Evolutionary conservation across 2,888 invertebrate genomes (phyloP).

Genomic region (Acleris laterana): DNA sequence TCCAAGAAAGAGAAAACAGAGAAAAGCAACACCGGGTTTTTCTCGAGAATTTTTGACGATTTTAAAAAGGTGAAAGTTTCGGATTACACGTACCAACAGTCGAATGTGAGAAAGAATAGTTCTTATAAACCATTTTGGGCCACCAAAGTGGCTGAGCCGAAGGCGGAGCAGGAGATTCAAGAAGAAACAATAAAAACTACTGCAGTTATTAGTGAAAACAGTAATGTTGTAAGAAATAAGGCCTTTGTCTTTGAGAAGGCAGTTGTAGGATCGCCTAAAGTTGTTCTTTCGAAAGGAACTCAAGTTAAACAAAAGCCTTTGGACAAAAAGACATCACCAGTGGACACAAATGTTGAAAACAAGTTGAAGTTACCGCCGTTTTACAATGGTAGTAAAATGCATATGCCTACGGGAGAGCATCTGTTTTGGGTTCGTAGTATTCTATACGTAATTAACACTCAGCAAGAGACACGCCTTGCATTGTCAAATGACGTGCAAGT

Average conservation of each 20-base stretch:
- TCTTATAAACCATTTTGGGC: constrained; percentile 69
- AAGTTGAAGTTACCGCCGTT: constrained; percentile 55
- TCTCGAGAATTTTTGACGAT: constrained; percentile 63
- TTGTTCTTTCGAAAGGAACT: constrained; percentile 43
- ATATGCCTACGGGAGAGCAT: constrained; percentile 71
- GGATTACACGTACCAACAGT: constrained; percentile 65
- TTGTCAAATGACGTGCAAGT: no score
- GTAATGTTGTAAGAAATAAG: constrained; percentile 49
- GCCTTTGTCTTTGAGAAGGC: constrained; percentile 51
- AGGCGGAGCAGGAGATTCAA: constrained; percentile 37
- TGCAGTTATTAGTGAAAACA: constrained; percentile 44
- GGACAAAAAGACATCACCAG: constrained; percentile 49
- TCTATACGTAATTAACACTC: background rate
- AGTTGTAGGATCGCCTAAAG: constrained; percentile 51
- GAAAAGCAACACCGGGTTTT: constrained; percentile 51
- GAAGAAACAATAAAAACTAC: constrained; percentile 42
- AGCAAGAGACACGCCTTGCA: no score
- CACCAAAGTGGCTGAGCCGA: constrained; percentile 55
- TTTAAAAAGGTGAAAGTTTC: constrained; percentile 67
- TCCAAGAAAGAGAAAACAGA: constrained; percentile 39
- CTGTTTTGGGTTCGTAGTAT: constrained; percentile 72
- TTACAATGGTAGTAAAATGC: constrained; percentile 72
- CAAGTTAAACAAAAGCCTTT: constrained; percentile 39
- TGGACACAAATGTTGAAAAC: constrained; percentile 58
- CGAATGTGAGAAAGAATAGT: constrained; percentile 62